Evolutionary conservation across 2,113 vertebrate species (phyloP).

Genomic region (Cervus canadensis): DNA sequence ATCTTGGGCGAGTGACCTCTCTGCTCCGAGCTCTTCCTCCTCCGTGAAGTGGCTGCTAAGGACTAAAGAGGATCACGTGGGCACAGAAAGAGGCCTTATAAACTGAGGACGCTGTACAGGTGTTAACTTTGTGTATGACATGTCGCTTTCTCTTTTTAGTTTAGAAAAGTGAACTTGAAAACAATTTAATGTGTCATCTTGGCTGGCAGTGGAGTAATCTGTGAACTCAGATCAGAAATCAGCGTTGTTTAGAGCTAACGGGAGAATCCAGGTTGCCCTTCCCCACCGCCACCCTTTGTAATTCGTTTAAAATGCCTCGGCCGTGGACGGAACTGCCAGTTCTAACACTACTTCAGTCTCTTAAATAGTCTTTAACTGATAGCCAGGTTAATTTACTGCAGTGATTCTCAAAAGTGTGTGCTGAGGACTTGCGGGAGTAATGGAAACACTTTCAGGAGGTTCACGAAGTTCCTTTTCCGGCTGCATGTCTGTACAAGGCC

Average conservation of each 20-base stretch:
- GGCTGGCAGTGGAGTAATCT: background rate
- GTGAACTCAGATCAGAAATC: background rate
- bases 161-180: constrained; percentile 14
- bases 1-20: background rate
- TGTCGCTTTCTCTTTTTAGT: background rate
- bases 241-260: background rate
- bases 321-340: background rate
- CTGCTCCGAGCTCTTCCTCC: background rate
- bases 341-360: background rate
- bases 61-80: background rate
- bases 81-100: background rate
- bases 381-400: background rate
- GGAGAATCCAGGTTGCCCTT: background rate
- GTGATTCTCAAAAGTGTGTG: background rate
- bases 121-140: background rate
- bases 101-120: background rate
- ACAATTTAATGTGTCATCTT: background rate
- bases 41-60: background rate
- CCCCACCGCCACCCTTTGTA: background rate
- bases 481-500: background rate
- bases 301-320: background rate
- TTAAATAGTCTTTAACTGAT: background rate
- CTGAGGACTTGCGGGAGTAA: background rate
- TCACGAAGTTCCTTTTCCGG: background rate
- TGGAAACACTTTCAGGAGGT: background rate